Evolutionary conservation across 1,140 invertebrate genomes (phyloP).

Genomic region (Drosophila kohkoa): DNA sequence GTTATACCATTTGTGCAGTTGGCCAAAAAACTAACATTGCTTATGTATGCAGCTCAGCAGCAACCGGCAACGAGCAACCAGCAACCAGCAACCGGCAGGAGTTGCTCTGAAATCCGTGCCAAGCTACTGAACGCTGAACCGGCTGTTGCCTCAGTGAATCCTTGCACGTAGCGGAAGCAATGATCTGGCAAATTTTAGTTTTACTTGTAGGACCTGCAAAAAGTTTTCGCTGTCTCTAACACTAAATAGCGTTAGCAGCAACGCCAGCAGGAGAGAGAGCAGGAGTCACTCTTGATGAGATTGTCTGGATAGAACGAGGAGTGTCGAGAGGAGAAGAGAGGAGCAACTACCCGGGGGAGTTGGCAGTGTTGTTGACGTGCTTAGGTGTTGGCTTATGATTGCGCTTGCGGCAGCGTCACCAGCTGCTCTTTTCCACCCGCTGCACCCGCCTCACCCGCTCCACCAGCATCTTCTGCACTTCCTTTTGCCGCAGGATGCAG

Average conservation of each 20-base stretch:
- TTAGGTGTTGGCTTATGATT: constrained; percentile 83
- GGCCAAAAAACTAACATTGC: constrained; percentile 40
- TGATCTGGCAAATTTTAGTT: constrained; percentile 83
- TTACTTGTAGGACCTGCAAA: constrained; percentile 76
- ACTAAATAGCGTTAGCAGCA: constrained; percentile 66
- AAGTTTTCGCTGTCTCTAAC: constrained; percentile 68
- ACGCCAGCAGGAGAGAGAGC: constrained; percentile 1
- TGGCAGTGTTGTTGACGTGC: constrained; percentile 75
- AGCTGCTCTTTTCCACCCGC: constrained; percentile 50
- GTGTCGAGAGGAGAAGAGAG: neutral
- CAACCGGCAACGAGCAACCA: too few species aligned
- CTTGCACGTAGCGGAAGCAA: constrained; percentile 80
- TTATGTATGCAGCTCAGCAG: constrained; percentile 51
- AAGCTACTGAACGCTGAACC: constrained; percentile 24
- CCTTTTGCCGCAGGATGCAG: constrained; percentile 54
- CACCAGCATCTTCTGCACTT: constrained; percentile 10
- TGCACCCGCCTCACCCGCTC: neutral
- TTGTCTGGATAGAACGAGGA: constrained; percentile 4
- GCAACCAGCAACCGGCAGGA: neutral
- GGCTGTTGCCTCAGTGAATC: constrained; percentile 49
- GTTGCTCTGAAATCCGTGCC: constrained; percentile 53
- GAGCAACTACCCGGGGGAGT: too few species aligned
- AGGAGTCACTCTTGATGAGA: constrained; percentile 53
- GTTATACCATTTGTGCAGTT: constrained; percentile 66
- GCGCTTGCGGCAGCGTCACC: constrained; percentile 58